A percentile compares a stretch with the other conserved stretches of the same genome.
phyloP scores from a whole-genome alignment of 2,797 vertebrate species.

The Sebastes miniatus region DNA sequence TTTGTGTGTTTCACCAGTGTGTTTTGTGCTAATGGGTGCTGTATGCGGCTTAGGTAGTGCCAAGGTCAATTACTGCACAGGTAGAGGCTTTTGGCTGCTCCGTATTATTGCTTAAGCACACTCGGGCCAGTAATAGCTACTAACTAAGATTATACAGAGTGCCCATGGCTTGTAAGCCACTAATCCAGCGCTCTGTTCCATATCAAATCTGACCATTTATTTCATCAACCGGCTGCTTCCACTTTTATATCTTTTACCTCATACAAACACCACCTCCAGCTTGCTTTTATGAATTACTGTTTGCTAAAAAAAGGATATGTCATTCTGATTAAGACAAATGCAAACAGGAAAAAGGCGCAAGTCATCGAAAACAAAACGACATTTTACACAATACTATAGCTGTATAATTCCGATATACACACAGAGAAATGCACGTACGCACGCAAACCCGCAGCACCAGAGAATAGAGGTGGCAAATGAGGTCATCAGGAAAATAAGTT shows the following conservation, averaged over 20 bases:
- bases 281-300: background rate
- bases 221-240: conserved; percentile 47
- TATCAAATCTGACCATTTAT: conserved; percentile 66
- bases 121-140: conserved; percentile 73
- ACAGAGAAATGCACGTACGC: background rate
- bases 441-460: background rate
- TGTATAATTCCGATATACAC: background rate
- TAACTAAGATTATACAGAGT: conserved; percentile 76
- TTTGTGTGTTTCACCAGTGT: conserved; percentile 42
- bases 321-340: background rate
- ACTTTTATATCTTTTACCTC: background rate
- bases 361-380: background rate
- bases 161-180: conserved; percentile 67
- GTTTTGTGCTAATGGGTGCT: conserved; percentile 64
- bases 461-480: conserved; percentile 51
- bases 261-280: background rate
- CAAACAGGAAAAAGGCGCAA: background rate
- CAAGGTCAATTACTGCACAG: conserved; percentile 80
- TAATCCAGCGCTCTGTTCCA: conserved; percentile 71
- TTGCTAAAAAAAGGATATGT: background rate
- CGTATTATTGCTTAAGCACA: conserved; percentile 77
- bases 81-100: conserved; percentile 75
- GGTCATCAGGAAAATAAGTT: conserved; percentile 45
- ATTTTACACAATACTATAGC: background rate
- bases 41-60: conserved; percentile 65